Base-by-base conservation (phyloP, 1,140 invertebrate genomes). In the Leptoteleia sp. region DNA sequence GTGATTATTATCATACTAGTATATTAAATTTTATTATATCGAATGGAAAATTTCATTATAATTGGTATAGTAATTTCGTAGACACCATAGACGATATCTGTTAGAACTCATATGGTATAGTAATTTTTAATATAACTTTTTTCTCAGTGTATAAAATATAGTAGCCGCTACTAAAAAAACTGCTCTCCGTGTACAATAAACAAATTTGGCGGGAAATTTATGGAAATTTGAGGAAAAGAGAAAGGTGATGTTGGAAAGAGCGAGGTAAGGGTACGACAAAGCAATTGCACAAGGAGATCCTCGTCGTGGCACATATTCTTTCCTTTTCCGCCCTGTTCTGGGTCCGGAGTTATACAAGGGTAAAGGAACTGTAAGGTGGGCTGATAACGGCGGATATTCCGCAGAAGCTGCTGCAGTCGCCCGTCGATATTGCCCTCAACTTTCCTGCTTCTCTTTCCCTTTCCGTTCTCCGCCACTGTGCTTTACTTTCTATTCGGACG, bases 361-460 rank as follows among this genome's bases (percentile, higher is more conserved):
- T 42, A 37, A 43, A 43, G 54, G 61, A 65, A 52, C 47, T 33
- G 61, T 43, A 35, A 47, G 43, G 47, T 43, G 35, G 15, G 35
- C 47, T 65, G 61, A 65, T 65, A 65, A 54, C 47, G 59, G 7
- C n/a, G 38, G 48, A 16, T 65, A 52, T 65, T 54, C 50, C 64
- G 50, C 64, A 57, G 42, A 57, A 68, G 47, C 61, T 59, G 45
- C 37, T 29, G 22, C 11, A 47, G 25, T 25, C 31, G 35, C n/a
- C n/a, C 64, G 50, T 48, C 64, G 64, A 68, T 68, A 68, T 68
- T 68, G 64, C 64, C 64, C 40, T 48, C 64, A 9, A 55, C 40
- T 65, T 27, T 1, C n/a, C 37, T 13, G 13, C 11, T 35, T 25
- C 47, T 50, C 45, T 17, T 17, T 50, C 22, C 8, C 4, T 37